Percentiles rank a stretch among this genome's conserved stretches.
These are phyloP conservation scores for Cynopterus sphinx DNA, from an alignment of 2,797 vertebrate species.

Conservation along the genomic window DNA sequence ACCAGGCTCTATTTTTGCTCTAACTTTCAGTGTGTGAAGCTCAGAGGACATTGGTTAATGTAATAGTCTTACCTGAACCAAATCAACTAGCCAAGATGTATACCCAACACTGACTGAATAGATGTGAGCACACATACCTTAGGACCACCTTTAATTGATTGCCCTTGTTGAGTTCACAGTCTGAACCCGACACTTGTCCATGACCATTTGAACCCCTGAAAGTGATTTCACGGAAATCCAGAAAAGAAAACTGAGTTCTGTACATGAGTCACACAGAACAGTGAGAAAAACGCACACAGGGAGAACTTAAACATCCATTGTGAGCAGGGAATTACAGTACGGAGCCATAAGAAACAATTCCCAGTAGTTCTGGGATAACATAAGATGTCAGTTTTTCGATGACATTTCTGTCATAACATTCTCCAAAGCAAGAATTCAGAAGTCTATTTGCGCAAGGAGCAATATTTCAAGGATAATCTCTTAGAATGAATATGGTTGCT, in stretches of 20 bases:
- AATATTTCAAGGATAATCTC: background rate
- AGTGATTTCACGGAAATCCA: background rate
- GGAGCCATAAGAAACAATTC: background rate
- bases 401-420: background rate
- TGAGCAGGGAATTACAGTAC: background rate
- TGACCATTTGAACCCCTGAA: background rate
- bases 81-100: background rate
- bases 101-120: background rate
- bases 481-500: background rate
- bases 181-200: background rate
- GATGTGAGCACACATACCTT: background rate
- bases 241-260: background rate
- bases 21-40: background rate
- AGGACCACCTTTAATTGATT: background rate
- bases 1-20: background rate
- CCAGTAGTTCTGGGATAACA: background rate
- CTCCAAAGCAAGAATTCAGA: background rate
- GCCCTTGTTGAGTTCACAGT: background rate
- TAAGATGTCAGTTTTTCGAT: background rate
- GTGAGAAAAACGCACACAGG: background rate
- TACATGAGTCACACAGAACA: background rate
- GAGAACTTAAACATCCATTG: background rate
- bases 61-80: background rate
- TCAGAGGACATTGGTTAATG: background rate
- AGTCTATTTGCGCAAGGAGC: background rate